A percentile compares a stretch with the other conserved stretches of the same genome.
These are phyloP conservation scores for Lepidurus packardi DNA, from an alignment of 1,140 invertebrate species.

Conservation along the genomic window DNA sequence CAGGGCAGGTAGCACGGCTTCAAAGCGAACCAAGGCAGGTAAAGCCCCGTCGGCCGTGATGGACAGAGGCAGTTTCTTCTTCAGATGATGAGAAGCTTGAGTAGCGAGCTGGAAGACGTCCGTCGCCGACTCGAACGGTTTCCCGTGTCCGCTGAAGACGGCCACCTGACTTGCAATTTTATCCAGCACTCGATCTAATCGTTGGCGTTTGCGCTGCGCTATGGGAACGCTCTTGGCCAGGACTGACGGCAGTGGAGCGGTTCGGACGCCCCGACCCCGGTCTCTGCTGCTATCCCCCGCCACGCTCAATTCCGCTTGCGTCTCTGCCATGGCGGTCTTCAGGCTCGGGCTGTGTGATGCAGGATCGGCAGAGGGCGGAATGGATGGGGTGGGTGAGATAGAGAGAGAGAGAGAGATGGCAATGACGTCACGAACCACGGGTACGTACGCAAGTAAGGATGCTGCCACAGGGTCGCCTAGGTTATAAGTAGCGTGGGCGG, in stretches of 20 bases:
- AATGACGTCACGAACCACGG: background rate
- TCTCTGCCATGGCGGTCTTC: background rate
- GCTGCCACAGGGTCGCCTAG: background rate
- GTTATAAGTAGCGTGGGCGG: constrained; percentile 20
- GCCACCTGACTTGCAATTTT: constrained; percentile 32
- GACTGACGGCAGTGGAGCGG: background rate
- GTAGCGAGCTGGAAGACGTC: constrained; percentile 24
- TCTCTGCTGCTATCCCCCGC: constrained; percentile 20
- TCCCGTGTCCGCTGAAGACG: constrained; percentile 30
- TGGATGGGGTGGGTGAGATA: background rate
- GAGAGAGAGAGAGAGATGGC: background rate
- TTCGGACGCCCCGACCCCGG: background rate
- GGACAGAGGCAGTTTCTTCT: constrained; percentile 24
- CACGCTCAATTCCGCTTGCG: constrained; percentile 2
- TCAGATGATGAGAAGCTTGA: constrained; percentile 6
- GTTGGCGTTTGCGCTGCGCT: constrained; percentile 35
- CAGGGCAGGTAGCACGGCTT: background rate
- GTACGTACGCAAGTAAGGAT: constrained; percentile 1
- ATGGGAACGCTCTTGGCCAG: background rate
- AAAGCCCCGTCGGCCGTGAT: background rate
- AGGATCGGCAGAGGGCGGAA: background rate
- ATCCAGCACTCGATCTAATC: constrained; percentile 34
- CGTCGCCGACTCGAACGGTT: constrained; percentile 22
- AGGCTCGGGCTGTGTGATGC: background rate
- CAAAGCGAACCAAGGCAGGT: background rate